phyloP scores from a whole-genome alignment of 2,888 invertebrate genomes.

The Agriopis marginaria region DNA sequence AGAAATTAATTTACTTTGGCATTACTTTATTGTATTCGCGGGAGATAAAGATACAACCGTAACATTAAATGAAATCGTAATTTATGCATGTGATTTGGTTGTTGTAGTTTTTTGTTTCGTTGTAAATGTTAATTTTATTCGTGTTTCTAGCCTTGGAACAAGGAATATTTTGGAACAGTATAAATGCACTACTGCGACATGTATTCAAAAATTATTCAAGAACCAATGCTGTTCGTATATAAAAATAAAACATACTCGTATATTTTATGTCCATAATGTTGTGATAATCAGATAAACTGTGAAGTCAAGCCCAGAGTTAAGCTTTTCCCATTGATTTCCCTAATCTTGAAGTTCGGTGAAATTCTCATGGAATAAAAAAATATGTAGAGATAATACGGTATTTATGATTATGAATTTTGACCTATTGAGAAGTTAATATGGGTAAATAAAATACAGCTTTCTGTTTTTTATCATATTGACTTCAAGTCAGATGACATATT shows the following conservation, averaged over 20 bases:
- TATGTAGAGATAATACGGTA: conserved; percentile 1
- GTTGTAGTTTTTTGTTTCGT: background rate
- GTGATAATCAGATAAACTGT: background rate
- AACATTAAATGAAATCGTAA: background rate
- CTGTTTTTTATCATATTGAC: background rate
- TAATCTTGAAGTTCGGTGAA: conserved; percentile 20
- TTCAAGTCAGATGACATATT: too few species aligned
- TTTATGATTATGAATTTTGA: conserved; percentile 1
- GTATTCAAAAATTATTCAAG: conserved; percentile 7
- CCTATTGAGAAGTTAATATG: too few species aligned
- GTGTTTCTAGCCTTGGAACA: background rate
- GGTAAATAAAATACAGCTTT: background rate
- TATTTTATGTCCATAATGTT: background rate
- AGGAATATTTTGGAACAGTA: background rate
- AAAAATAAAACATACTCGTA: background rate
- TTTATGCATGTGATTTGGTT: background rate
- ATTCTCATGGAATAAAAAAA: conserved; percentile 11
- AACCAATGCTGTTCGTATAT: background rate
- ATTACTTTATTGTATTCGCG: background rate
- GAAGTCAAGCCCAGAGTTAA: conserved; percentile 5
- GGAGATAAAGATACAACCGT: background rate
- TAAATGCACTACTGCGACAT: background rate
- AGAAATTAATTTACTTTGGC: conserved; percentile 19
- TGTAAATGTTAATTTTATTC: background rate
- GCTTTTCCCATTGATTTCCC: conserved; percentile 14